Percentiles rank a stretch among this genome's conserved stretches.
Evolutionary conservation across 2,113 vertebrate genomes (phyloP).

Genomic region (Dromas ardeola): DNA sequence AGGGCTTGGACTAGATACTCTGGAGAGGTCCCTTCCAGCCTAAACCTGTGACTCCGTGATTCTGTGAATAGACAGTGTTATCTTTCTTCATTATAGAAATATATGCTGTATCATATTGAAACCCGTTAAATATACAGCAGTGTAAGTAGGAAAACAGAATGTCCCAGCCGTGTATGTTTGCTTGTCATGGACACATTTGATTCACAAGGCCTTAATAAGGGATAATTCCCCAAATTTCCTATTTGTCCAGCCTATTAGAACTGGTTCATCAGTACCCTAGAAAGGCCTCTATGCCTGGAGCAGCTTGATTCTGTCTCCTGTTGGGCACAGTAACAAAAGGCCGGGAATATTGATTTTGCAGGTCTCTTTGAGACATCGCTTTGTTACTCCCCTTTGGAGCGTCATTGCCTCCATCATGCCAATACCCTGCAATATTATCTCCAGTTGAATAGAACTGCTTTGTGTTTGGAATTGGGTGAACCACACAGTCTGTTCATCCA

Average conservation of each 20-base stretch:
- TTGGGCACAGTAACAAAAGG: not conserved
- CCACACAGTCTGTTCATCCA: not conserved
- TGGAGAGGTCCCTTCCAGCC: not conserved
- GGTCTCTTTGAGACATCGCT: not conserved
- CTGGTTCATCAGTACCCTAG: not conserved
- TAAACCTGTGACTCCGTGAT: not conserved
- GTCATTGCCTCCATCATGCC: not conserved
- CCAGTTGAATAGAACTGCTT: not conserved
- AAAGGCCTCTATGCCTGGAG: not conserved
- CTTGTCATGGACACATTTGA: not conserved
- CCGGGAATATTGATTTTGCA: not conserved
- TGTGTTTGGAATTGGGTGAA: not conserved
- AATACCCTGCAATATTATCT: not conserved
- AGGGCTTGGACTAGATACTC: not conserved
- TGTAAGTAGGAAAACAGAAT: not conserved
- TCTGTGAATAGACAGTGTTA: not conserved
- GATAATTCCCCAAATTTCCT: not conserved
- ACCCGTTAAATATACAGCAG: not conserved
- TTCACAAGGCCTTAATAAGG: not conserved
- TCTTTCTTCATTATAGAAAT: not conserved
- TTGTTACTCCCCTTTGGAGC: not conserved
- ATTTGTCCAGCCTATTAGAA: not conserved
- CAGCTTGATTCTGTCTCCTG: not conserved
- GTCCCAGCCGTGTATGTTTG: not conserved
- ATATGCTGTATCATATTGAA: not conserved